These are phyloP conservation scores for Andinoacara biseriatus DNA, from an alignment of 2,113 vertebrate genomes.

Conservation along the genomic window DNA sequence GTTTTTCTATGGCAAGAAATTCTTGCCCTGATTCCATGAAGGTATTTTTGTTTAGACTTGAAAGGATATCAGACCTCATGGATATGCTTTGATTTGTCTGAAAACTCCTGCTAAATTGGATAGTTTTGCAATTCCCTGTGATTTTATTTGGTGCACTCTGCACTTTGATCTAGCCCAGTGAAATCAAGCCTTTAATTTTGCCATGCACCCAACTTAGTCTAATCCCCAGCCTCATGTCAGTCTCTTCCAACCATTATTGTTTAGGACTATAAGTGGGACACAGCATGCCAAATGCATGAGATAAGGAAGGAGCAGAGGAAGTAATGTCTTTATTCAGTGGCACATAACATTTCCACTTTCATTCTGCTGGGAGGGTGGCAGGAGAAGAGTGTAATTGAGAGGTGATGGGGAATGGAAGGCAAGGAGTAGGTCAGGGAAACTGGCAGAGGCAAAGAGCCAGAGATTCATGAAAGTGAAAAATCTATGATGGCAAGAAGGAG, in stretches of 20 bases:
- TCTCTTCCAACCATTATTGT: background rate
- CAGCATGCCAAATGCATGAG: background rate
- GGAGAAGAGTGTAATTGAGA: conserved; percentile 28
- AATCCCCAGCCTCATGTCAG: background rate
- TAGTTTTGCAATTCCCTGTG: conserved; percentile 10
- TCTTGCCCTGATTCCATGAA: conserved; percentile 2
- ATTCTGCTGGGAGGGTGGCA: background rate
- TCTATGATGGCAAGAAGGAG: background rate
- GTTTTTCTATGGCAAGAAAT: background rate
- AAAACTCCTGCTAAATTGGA: background rate
- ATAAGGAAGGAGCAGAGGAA: conserved; percentile 4
- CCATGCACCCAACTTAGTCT: background rate
- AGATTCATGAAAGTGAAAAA: conserved; percentile 10
- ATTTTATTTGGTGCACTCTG: conserved; percentile 8
- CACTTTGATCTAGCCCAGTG: conserved; percentile 28
- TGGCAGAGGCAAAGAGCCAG: background rate
- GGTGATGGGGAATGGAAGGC: conserved; percentile 8
- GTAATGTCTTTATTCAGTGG: conserved; percentile 11
- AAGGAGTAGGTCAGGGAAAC: background rate
- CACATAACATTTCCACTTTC: conserved; percentile 23
- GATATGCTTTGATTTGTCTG: conserved; percentile 26
- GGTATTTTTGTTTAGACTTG: conserved; percentile 19
- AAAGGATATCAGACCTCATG: background rate
- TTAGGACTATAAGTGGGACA: conserved; percentile 4
- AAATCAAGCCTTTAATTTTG: conserved; percentile 11